These are phyloP conservation scores for Xiphophorus couchianus DNA, from an alignment of 2,113 vertebrate genomes.

Conservation along the genomic window DNA sequence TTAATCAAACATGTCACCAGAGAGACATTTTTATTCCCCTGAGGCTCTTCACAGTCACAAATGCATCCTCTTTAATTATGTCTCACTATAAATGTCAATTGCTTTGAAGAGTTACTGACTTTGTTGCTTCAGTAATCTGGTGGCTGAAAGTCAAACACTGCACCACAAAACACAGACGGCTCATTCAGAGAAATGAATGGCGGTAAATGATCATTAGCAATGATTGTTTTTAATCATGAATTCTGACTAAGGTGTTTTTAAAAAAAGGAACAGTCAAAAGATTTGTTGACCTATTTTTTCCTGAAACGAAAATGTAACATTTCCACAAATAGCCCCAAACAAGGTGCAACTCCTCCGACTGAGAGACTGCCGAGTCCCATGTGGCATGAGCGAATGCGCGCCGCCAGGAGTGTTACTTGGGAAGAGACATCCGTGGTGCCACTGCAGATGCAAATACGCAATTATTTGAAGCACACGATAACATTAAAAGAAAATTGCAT, in stretches of 20 bases:
- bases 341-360: constrained; percentile 37
- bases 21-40: constrained; percentile 41
- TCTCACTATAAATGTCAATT: constrained; percentile 40
- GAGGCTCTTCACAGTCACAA: constrained; percentile 25
- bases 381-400: constrained; percentile 50
- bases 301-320: constrained; percentile 39
- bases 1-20: constrained; percentile 53
- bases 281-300: constrained; percentile 36
- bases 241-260: background rate
- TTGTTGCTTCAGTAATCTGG: constrained; percentile 6
- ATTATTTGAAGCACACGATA: constrained; percentile 66
- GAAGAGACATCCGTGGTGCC: constrained; percentile 47
- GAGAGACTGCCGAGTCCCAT: constrained; percentile 44
- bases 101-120: constrained; percentile 16
- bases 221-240: background rate
- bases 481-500: constrained; percentile 59
- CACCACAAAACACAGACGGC: background rate
- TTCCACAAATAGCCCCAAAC: constrained; percentile 39
- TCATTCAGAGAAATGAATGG: constrained; percentile 2
- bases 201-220: background rate
- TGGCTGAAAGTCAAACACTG: constrained; percentile 11
- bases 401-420: constrained; percentile 56
- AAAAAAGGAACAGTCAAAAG: background rate
- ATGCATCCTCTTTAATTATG: constrained; percentile 56
- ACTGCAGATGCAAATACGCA: constrained; percentile 63